Conservation (phyloP, 1,140 invertebrate genomes). For the Drosophila bipectinata region DNA sequence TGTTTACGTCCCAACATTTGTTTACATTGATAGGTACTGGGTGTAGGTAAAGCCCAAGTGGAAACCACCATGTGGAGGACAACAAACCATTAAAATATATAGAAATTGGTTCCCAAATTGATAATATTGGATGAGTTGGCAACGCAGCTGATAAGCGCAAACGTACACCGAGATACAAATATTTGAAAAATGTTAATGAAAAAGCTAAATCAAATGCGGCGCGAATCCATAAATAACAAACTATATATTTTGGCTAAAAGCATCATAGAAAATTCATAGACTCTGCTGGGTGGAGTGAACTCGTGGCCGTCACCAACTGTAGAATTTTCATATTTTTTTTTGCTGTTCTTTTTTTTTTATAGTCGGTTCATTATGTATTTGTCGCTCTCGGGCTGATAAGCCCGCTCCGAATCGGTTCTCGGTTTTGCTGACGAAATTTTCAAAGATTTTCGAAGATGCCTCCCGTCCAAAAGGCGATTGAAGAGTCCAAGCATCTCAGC, state of each 20-base stretch:
- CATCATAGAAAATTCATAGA: conserved; percentile 78
- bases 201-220: conserved; percentile 64
- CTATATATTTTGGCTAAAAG: conserved; percentile 10
- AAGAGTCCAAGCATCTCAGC: conserved; percentile 43
- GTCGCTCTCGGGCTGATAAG: conserved; percentile 32
- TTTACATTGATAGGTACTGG: conserved; percentile 8
- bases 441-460: conserved; percentile 40
- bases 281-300: conserved; percentile 69
- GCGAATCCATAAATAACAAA: conserved; percentile 64
- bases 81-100: conserved; percentile 5
- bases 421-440: conserved; percentile 70
- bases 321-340: conserved; percentile 49
- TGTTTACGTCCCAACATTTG: conserved; percentile 29
- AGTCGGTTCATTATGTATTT: conserved; percentile 8
- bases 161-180: conserved; percentile 10
- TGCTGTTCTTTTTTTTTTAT: conserved; percentile 25
- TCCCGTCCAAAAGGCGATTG: background rate
- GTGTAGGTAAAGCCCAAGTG: conserved; percentile 32
- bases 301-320: conserved; percentile 68
- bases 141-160: conserved; percentile 39
- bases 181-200: conserved; percentile 39
- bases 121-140: conserved; percentile 42
- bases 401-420: conserved; percentile 24
- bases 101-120: conserved; percentile 2
- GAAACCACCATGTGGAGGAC: conserved; percentile 25